Percentiles rank a stretch among this genome's conserved stretches.
Conservation (phyloP, 2,113 vertebrate species). For the Raphicerus campestris region DNA sequence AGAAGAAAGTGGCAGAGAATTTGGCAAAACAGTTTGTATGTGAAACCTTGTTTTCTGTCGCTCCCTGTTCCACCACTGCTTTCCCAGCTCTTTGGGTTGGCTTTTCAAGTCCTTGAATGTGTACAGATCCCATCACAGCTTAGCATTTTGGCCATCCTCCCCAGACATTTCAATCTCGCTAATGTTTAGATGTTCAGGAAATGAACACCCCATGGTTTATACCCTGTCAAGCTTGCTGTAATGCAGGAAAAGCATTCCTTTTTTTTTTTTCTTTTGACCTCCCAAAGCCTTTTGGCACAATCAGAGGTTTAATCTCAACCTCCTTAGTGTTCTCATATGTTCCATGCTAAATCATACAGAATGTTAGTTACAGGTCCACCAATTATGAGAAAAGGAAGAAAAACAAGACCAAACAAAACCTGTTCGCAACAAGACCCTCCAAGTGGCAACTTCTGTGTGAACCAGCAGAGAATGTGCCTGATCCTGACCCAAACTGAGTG, state of each 20-base stretch:
- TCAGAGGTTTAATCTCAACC: not conserved
- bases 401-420: conserved; percentile 15
- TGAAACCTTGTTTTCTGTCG: not conserved
- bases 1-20: not conserved
- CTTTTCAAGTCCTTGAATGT: conserved; percentile 16
- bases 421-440: not conserved
- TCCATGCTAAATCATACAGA: not conserved
- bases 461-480: not conserved
- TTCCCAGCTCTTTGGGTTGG: not conserved
- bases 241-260: not conserved
- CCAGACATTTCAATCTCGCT: conserved; percentile 7
- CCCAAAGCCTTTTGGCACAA: conserved; percentile 7
- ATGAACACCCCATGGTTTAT: conserved; percentile 12
- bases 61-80: not conserved
- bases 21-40: not conserved
- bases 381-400: not conserved
- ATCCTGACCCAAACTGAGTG: not conserved
- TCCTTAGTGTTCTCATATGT: not conserved
- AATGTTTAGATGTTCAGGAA: conserved; percentile 53
- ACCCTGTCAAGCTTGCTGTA: conserved; percentile 19
- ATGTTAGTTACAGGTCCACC: not conserved
- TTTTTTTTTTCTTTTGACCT: not conserved
- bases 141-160: not conserved
- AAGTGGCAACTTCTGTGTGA: not conserved
- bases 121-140: not conserved